A percentile compares a stretch with the other conserved stretches of the same genome.
These are phyloP conservation scores for Tholera decimalis DNA, from an alignment of 2,888 invertebrate genomes.

Conservation along the genomic window DNA sequence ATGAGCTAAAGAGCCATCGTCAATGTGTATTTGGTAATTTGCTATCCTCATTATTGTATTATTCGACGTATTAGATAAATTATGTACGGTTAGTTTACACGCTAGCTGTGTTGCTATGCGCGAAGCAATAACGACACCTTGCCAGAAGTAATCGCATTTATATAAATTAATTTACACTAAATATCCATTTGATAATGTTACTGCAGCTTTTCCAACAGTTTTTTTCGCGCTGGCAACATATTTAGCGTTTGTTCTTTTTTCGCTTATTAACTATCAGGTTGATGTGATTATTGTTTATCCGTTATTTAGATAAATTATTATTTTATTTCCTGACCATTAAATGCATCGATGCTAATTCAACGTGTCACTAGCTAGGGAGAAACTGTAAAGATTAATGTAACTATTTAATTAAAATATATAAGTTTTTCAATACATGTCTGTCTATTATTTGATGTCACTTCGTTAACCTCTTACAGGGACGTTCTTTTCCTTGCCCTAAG, in stretches of 20 bases:
- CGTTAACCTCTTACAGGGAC: too few species aligned
- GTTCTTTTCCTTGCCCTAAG: too few species aligned
- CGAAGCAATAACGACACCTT: slow-evolving; percentile 44
- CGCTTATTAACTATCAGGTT: slow-evolving; percentile 78
- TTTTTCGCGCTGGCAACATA: slow-evolving; percentile 77
- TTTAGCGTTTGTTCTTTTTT: slow-evolving; percentile 68
- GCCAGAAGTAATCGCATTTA: slow-evolving; percentile 69
- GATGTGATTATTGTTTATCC: slow-evolving; percentile 86
- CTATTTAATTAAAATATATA: slow-evolving; percentile 91
- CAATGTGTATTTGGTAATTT: slow-evolving; percentile 65
- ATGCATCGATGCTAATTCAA: slow-evolving; percentile 88
- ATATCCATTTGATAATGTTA: slow-evolving; percentile 35
- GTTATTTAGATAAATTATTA: slow-evolving; percentile 89
- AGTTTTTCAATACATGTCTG: slow-evolving; percentile 84
- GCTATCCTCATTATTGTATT: slow-evolving; percentile 76
- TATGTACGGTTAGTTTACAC: slow-evolving; percentile 69
- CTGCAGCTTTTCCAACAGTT: slow-evolving; percentile 34
- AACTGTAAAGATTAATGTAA: slow-evolving; percentile 91
- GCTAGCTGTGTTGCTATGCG: slow-evolving; percentile 69
- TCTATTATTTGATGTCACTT: slow-evolving; percentile 65
- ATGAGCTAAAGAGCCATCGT: slow-evolving; percentile 49
- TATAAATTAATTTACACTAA: slow-evolving; percentile 31
- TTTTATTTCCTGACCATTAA: slow-evolving; percentile 88
- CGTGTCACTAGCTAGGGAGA: slow-evolving; percentile 89
- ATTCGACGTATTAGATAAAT: slow-evolving; percentile 78